phyloP scores from a whole-genome alignment of 2,797 vertebrate genomes.

The Onychomys torridus region DNA sequence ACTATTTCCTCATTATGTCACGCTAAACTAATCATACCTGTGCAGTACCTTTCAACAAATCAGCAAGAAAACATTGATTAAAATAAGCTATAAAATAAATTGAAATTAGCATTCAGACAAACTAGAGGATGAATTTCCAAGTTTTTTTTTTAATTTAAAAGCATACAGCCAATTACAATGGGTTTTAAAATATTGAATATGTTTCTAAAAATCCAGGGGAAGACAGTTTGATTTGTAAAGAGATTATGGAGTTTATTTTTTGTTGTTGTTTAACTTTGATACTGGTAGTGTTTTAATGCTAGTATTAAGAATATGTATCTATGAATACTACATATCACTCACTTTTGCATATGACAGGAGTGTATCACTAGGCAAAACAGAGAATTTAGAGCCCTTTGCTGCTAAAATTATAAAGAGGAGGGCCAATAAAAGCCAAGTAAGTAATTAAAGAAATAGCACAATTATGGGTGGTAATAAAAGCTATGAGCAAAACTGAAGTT shows the following conservation, averaged over 20 bases:
- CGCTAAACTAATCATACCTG: slow-evolving; percentile 16
- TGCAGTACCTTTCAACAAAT: neutral
- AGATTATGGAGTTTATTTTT: slow-evolving; percentile 1
- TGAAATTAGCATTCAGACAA: slow-evolving; percentile 42
- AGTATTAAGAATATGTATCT: neutral
- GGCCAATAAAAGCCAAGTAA: neutral
- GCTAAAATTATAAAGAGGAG: neutral
- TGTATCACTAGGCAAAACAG: neutral
- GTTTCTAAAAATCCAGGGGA: neutral
- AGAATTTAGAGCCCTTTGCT: neutral
- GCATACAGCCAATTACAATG: neutral
- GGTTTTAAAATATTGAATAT: neutral
- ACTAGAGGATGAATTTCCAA: neutral
- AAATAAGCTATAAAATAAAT: slow-evolving; percentile 58
- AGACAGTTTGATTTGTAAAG: slow-evolving; percentile 4
- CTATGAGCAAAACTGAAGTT: neutral
- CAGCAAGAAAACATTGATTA: slow-evolving; percentile 27
- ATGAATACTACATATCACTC: neutral
- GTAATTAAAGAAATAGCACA: neutral
- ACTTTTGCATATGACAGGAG: neutral
- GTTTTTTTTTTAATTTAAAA: slow-evolving; percentile 1
- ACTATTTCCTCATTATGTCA: neutral
- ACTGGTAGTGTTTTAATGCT: neutral
- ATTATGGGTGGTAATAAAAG: neutral
- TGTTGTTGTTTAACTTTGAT: slow-evolving; percentile 26